phyloP scores from a whole-genome alignment of 2,888 invertebrate species.

The Desoria tigrina region DNA sequence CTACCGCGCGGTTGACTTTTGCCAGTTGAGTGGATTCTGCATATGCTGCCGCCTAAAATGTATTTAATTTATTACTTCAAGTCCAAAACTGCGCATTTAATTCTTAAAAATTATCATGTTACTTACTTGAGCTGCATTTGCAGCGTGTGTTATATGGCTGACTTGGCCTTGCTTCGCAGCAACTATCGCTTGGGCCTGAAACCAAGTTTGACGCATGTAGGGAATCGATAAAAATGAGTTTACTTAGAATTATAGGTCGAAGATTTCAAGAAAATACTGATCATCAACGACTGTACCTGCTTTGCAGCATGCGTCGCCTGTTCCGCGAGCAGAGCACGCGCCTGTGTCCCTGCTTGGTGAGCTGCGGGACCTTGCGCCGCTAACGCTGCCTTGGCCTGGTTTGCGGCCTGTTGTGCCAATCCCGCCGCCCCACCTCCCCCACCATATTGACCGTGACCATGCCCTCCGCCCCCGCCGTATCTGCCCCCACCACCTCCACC shows the following conservation, averaged over 20 bases:
- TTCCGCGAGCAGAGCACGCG: slow-evolving; percentile 29
- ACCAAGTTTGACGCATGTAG: neutral
- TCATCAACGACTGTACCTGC: no score
- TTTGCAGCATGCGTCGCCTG: slow-evolving; percentile 38
- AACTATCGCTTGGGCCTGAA: slow-evolving; percentile 35
- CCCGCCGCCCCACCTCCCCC: slow-evolving; percentile 37
- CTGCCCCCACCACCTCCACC: neutral
- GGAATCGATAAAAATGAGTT: no score
- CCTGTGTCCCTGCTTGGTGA: slow-evolving; percentile 30
- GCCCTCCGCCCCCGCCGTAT: neutral
- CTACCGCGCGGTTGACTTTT: slow-evolving; percentile 15
- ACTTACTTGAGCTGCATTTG: slow-evolving; percentile 38
- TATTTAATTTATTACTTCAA: no score
- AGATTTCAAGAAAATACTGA: neutral
- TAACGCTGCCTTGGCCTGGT: slow-evolving; percentile 35
- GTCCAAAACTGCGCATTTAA: neutral
- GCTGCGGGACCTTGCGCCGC: slow-evolving; percentile 39
- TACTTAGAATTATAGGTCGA: no score
- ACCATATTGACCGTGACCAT: neutral
- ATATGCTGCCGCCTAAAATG: slow-evolving; percentile 16
- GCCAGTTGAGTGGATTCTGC: slow-evolving; percentile 18
- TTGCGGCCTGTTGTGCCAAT: slow-evolving; percentile 40
- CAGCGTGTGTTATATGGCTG: slow-evolving; percentile 39
- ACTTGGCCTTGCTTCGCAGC: slow-evolving; percentile 43
- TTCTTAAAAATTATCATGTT: neutral